Base-by-base conservation (phyloP, 2,113 vertebrate genomes). In the Gopherus evgoodei region DNA sequence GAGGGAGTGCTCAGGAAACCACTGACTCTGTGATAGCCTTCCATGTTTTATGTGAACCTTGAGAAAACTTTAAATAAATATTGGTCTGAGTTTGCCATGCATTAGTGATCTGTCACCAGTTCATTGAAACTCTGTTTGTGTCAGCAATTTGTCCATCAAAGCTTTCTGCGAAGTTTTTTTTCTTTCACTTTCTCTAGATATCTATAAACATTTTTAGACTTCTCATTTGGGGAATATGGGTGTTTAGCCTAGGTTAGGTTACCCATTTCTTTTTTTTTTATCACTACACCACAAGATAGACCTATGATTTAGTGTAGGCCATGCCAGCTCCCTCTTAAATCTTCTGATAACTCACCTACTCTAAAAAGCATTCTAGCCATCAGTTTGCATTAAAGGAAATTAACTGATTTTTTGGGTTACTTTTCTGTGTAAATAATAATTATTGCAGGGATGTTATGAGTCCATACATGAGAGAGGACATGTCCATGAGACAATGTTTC, bases 361-460 rank as follows among this genome's bases (percentile, higher is more conserved):
- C 27, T 6, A 19, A 1, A 65, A 9, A 22, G 11, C 50, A 29
- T 81, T 82, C 42, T 57, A 59, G 50, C 87, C 90, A 69, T 4
- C 69, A 2, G 0, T 59, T 92, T 69, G n/a, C 38, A 52, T 24
- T 85, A 44, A 44, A 25, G 17, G 8, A 53, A n/a, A 5, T 2
- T 65, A 3, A n/a, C 35, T 69, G 87, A 38, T 0, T 0, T 76
- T 47, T 38, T 16, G 9, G 47, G 7, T 35, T 81, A 25, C 53
- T 42, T n/a, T 52, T 62, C 54, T 31, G 1, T 0, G 0, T 49
- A 49, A 22, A 8, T 25, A 25, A 25, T 56, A 59, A 35, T 22
- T 86, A 4, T 82, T 84, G 27, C 56, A 1, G 59, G 85, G 19
- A 16, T 16, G 14, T 79, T 65, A 1, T 0, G 1, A 38, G 11